Evolutionary conservation across 92 coral and sea anemone species (phyloP).

Genomic region (Epizoanthus illoricatus): DNA sequence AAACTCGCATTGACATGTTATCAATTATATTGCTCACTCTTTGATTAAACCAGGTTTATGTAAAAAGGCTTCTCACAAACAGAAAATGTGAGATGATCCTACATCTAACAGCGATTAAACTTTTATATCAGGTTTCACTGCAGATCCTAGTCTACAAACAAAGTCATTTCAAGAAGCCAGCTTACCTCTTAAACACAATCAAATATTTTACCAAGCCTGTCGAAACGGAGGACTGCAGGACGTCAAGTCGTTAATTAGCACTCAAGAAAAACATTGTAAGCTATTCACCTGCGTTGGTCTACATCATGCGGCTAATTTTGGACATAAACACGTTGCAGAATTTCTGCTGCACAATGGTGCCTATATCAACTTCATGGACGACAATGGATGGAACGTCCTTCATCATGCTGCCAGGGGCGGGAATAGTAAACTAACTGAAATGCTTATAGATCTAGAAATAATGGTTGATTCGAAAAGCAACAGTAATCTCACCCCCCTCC

Average conservation of each 20-base stretch:
- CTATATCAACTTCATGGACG: conserved; percentile 4
- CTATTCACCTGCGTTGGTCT: background rate
- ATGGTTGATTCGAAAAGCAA: conserved; percentile 17
- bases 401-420: conserved; percentile 38
- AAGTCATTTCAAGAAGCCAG: background rate
- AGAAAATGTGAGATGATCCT: too few relatives aligned
- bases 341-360: background rate
- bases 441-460: conserved; percentile 5
- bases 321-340: background rate
- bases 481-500: conserved; percentile 50
- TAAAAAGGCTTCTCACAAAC: too few relatives aligned
- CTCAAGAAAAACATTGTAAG: background rate
- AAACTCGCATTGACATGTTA: too few relatives aligned
- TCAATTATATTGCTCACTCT: too few relatives aligned
- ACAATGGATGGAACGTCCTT: conserved; percentile 20
- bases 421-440: background rate
- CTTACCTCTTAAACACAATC: background rate
- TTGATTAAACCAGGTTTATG: too few relatives aligned
- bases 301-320: conserved; percentile 13
- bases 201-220: background rate
- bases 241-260: background rate
- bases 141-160: background rate
- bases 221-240: background rate
- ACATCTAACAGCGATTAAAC: too few relatives aligned
- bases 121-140: too few relatives aligned